Conservation (phyloP, 1,140 invertebrate genomes). For the Ridgeia piscesae region DNA sequence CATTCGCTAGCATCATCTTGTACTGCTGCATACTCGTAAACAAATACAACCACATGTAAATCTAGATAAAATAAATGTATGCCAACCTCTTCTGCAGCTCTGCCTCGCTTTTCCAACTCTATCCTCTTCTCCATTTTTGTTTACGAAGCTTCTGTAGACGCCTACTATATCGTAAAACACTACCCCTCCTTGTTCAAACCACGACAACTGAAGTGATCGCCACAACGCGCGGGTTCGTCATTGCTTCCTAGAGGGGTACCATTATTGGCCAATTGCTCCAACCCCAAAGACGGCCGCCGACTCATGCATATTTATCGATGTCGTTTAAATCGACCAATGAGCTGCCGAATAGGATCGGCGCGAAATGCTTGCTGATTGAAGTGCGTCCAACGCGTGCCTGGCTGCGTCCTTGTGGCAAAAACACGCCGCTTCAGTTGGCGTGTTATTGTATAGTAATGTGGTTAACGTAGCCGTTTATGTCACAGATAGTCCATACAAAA, state of each 20-base stretch:
- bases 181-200: constrained; percentile 11
- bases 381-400: not conserved
- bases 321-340: not conserved
- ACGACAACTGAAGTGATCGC: constrained; percentile 16
- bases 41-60: constrained; percentile 4
- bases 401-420: not conserved
- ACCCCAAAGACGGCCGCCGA: constrained; percentile 8
- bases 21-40: not conserved
- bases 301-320: not conserved
- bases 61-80: constrained; percentile 14
- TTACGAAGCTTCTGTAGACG: constrained; percentile 7
- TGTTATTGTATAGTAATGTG: too few relatives aligned
- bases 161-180: constrained; percentile 8
- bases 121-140: constrained; percentile 84
- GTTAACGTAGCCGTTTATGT: not conserved
- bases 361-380: not conserved
- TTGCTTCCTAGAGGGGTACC: constrained; percentile 5
- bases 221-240: constrained; percentile 15
- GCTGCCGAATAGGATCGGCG: not conserved
- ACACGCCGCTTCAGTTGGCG: not conserved
- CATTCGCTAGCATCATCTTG: not conserved
- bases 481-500: not conserved
- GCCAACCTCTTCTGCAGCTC: constrained; percentile 79
- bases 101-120: constrained; percentile 83
- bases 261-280: constrained; percentile 1